Evolutionary conservation across 2,888 invertebrate genomes (phyloP), one percentile per base, ranked within the genome.

Genomic region (Scaptomyza tumidula): DNA sequence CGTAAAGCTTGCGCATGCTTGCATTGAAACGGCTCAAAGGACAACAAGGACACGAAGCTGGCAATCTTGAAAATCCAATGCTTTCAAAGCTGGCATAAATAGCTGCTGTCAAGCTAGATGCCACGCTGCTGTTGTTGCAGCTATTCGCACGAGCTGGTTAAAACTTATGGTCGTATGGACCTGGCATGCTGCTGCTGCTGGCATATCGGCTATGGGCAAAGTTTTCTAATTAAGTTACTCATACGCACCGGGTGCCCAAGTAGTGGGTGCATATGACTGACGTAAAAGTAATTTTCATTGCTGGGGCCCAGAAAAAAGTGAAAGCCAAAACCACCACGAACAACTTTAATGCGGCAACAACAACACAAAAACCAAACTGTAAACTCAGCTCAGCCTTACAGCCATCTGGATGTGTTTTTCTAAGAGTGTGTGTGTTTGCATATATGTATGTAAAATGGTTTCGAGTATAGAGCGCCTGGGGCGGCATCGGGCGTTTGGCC

Each of bases 211-310:
- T 66, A 82, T 66, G 80, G 76, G 60, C 33, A 84, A 85, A 87
- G 78, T 85, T 85, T 85, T 85, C 88, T 85, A 85, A 85, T 85
- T 85, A 85, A 87, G 89, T 89, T 84, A 85, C 89, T 78, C 86
- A 87, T 89, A 87, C 88, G 86, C 82, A 89, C 68, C 68, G 82
- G 65, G 63, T 76, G 78, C 82, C 74, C 74, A 63, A 73, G 71
- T 55, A 58, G 45, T 68, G 87, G 61, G 43, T 68, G 87, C 88
- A 85, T 78, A 80, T 85, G 78, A 87, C 71, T 88, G 89, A 85
- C 85, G 82, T 78, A 72, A 85, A 84, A 87, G 82, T 88, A 84
- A 87, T 87, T 84, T 88, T 84, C 89, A 88, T 71, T 71, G 62
- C 56, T 49, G 49, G 41, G 44, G 44, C 45, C 31, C 37, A 39